phyloP scores from a whole-genome alignment of 2,888 invertebrate species.

The Apamea crenata region DNA sequence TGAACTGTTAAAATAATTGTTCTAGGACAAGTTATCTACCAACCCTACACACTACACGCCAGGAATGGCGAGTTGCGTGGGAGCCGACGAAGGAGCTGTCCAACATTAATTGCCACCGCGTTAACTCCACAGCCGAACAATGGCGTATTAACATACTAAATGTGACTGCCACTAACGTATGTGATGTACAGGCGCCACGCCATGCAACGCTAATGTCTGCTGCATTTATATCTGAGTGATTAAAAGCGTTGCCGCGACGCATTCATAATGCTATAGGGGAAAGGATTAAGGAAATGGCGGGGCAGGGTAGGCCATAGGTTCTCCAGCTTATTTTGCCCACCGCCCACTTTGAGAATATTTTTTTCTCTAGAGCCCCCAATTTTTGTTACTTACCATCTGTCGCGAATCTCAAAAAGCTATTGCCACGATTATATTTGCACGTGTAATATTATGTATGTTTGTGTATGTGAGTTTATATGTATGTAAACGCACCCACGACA shows the following conservation, averaged over 20 bases:
- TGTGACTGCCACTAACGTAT: constrained; percentile 55
- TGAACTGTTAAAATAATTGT: not conserved
- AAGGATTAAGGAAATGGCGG: not conserved
- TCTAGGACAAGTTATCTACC: not conserved
- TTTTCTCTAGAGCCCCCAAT: not conserved
- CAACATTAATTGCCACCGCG: constrained; percentile 68
- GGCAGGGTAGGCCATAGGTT: not conserved
- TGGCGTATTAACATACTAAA: constrained; percentile 71
- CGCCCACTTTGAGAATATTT: not conserved
- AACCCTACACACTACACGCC: constrained; percentile 50
- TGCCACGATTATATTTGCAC: not conserved
- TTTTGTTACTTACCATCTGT: too few species aligned
- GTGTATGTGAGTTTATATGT: too few species aligned
- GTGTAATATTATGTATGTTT: not conserved
- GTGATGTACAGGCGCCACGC: constrained; percentile 47
- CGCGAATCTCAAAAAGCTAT: not conserved
- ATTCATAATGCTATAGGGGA: constrained; percentile 7
- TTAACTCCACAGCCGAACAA: constrained; percentile 70
- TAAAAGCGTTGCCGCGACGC: constrained; percentile 32
- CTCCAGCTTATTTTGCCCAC: not conserved
- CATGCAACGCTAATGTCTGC: constrained; percentile 45
- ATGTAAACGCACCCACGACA: too few species aligned
- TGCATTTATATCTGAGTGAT: constrained; percentile 51
- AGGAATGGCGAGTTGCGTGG: constrained; percentile 68
- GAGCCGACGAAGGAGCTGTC: constrained; percentile 48